Evolutionary conservation across 1,140 invertebrate genomes (phyloP).

Genomic region (Zaprionus inermis): DNA sequence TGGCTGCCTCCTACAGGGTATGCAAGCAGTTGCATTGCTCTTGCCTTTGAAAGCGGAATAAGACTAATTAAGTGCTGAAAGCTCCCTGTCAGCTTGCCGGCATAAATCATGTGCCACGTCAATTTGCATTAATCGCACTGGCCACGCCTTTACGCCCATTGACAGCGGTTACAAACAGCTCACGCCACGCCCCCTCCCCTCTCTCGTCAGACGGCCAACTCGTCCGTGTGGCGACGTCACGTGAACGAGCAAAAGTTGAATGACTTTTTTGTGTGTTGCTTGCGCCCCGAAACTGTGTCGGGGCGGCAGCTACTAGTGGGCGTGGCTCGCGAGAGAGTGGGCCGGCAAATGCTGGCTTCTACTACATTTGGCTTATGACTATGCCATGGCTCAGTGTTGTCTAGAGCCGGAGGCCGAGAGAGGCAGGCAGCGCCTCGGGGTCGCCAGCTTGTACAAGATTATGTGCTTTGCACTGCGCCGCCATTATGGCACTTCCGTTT

Average conservation of each 20-base stretch:
- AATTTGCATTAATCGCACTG: conserved; percentile 59
- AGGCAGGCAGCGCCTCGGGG: conserved; percentile 42
- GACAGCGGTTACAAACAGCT: background rate
- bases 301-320: conserved; percentile 21
- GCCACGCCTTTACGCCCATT: conserved; percentile 29
- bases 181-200: background rate
- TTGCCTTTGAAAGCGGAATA: conserved; percentile 8
- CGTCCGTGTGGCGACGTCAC: conserved; percentile 3
- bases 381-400: conserved; percentile 28
- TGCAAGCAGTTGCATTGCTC: background rate
- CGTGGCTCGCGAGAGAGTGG: background rate
- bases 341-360: conserved; percentile 45
- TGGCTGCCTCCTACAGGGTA: background rate
- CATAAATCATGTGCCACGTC: conserved; percentile 62
- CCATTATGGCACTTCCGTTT: conserved; percentile 82
- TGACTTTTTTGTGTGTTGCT: conserved; percentile 69
- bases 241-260: conserved; percentile 68
- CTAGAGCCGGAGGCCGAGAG: background rate
- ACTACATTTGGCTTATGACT: conserved; percentile 69
- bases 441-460: conserved; percentile 76
- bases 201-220: no score
- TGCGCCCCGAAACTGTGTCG: conserved; percentile 40
- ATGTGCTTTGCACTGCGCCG: conserved; percentile 74
- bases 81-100: conserved; percentile 54
- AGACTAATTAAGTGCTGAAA: conserved; percentile 43